These are phyloP conservation scores for Portevinia maculata DNA, from an alignment of 2,888 invertebrate species.

Conservation along the genomic window DNA sequence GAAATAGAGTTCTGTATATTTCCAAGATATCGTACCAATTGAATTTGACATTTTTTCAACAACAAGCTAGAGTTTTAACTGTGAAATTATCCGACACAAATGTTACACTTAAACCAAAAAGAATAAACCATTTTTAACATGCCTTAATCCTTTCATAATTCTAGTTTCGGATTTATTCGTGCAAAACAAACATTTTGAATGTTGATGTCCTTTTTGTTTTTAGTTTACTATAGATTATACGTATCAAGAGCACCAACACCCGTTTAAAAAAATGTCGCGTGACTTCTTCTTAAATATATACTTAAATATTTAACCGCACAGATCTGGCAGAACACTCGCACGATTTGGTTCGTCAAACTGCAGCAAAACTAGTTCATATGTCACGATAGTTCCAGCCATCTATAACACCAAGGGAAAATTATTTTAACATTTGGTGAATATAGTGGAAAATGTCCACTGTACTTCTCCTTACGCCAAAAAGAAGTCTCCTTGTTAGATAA, in stretches of 20 bases:
- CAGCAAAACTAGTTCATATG: conserved; percentile 87
- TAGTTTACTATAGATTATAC: conserved; percentile 1
- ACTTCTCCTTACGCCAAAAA: conserved; percentile 84
- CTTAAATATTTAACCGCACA: conserved; percentile 75
- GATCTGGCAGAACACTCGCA: conserved; percentile 77
- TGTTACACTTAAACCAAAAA: neutral
- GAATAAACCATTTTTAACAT: neutral
- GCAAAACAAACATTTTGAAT: conserved; percentile 42
- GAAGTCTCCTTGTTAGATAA: conserved; percentile 84
- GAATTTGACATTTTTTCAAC: conserved; percentile 28
- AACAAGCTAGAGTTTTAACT: neutral
- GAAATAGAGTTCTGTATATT: too few species aligned
- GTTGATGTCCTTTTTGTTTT: conserved; percentile 22
- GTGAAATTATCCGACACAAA: too few species aligned
- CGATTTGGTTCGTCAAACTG: conserved; percentile 84
- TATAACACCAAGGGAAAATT: conserved; percentile 76
- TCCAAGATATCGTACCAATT: too few species aligned
- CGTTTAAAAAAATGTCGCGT: conserved; percentile 21
- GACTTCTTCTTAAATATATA: neutral
- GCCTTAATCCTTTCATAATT: neutral
- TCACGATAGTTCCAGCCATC: conserved; percentile 86
- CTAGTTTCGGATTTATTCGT: conserved; percentile 46
- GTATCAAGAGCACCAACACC: conserved; percentile 16
- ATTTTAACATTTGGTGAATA: neutral
- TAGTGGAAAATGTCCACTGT: conserved; percentile 61